Percentiles rank a stretch among this genome's conserved stretches.
Conservation (phyloP, 2,113 vertebrate genomes). For the Scatophagus argus region DNA sequence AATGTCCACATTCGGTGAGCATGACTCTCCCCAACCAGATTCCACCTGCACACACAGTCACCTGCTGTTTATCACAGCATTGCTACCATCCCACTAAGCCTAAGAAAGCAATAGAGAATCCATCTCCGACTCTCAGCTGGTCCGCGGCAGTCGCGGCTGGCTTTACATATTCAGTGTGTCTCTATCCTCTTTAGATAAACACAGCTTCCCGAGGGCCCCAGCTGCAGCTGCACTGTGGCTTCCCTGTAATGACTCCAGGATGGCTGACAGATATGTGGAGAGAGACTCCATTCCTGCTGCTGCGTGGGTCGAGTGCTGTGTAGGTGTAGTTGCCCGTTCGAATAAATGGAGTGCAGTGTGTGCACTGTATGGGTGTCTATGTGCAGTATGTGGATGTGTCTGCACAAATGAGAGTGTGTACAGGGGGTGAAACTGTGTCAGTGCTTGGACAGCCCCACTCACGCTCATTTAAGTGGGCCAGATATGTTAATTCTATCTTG, state of each 20-base stretch:
- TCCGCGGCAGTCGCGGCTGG: constrained; percentile 69
- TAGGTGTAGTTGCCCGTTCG: constrained; percentile 8
- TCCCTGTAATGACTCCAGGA: constrained; percentile 52
- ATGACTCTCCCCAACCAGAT: constrained; percentile 7
- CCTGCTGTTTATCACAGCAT: constrained; percentile 47
- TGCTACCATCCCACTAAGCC: constrained; percentile 29
- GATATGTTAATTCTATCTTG: constrained; percentile 32
- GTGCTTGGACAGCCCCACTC: neutral
- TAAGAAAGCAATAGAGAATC: constrained; percentile 57
- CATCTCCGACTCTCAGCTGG: constrained; percentile 69
- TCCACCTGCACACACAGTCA: constrained; percentile 12
- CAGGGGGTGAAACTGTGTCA: constrained; percentile 12
- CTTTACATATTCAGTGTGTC: constrained; percentile 75
- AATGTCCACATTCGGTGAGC: constrained; percentile 5
- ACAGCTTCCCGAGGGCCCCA: constrained; percentile 56
- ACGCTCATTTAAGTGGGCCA: constrained; percentile 47
- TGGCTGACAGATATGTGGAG: constrained; percentile 34
- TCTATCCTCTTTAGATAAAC: constrained; percentile 73
- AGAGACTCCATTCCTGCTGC: constrained; percentile 32
- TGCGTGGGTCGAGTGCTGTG: constrained; percentile 13
- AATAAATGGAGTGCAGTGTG: neutral
- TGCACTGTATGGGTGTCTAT: neutral
- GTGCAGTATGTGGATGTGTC: neutral
- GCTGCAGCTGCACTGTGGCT: constrained; percentile 58
- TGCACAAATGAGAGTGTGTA: neutral